A percentile compares a stretch with the other conserved stretches of the same genome.
Evolutionary conservation across 2,888 invertebrate species (phyloP).

Genomic region (Machimus atricapillus): DNA sequence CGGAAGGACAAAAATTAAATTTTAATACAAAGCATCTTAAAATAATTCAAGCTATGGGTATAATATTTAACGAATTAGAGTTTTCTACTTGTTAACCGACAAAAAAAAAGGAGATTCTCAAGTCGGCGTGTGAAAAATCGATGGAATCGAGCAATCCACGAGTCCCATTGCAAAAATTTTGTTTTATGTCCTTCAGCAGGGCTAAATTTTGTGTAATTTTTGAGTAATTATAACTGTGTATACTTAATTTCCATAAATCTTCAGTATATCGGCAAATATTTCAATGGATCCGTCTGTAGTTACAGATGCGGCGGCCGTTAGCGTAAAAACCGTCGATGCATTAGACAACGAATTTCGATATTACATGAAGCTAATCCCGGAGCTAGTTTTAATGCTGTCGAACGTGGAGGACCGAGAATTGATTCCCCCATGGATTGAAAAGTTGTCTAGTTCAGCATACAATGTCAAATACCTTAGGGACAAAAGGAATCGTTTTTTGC

Average conservation of each 20-base stretch:
- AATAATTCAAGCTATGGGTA: too few species aligned
- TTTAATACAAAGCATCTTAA: too few species aligned
- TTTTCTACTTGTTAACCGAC: too few species aligned
- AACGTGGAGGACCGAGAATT: slow-evolving; percentile 33
- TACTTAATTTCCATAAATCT: not conserved
- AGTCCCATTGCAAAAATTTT: not conserved
- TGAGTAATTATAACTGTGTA: not conserved
- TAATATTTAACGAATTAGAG: too few species aligned
- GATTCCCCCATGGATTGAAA: slow-evolving; percentile 46
- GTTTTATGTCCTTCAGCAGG: not conserved
- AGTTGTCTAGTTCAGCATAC: slow-evolving; percentile 46
- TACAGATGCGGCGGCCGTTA: not conserved
- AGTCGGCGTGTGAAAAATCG: too few species aligned
- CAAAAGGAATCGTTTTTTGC: slow-evolving; percentile 49
- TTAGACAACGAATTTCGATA: slow-evolving; percentile 46
- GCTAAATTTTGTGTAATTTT: not conserved
- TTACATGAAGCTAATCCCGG: slow-evolving; percentile 46
- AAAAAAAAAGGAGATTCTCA: too few species aligned
- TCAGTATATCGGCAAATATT: slow-evolving; percentile 44
- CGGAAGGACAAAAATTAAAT: too few species aligned
- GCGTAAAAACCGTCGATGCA: slow-evolving; percentile 34
- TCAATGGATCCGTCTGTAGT: not conserved
- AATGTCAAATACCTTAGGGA: slow-evolving; percentile 45
- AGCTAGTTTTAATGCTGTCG: slow-evolving; percentile 43
- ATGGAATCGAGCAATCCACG: not conserved